Evolutionary conservation across 64 coral and sea anemone genomes (phyloP), one percentile per base, ranked within the genome.

Genomic region (Hydrozoanthus tunicans): DNA sequence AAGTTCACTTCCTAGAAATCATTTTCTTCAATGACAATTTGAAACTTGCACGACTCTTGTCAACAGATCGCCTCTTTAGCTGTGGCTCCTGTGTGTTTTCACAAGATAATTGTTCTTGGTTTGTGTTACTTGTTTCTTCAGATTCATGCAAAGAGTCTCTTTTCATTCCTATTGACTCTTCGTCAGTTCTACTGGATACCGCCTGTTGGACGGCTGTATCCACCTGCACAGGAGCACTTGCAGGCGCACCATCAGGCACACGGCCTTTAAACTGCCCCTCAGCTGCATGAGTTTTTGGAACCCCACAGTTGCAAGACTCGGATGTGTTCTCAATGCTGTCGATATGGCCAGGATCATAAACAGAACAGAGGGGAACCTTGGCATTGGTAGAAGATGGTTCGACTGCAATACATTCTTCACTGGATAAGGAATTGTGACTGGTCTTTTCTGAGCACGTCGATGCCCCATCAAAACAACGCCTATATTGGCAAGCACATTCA

Each of bases 231-330:
- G 20, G 20, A 20, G 20, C 20, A 20, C 20, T 20, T 59, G 83
- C 83, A 15, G 83, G 83, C 5, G 83, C 83, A 73, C 83, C 83
- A 86, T 86, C 83, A 17, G 83, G 83, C 6, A 86, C 83, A 53
- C 83, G 83, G 54, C 83, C 67, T 55, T 86, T 56, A 73, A 86
- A 73, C 9, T 51, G 65, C 64, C 67, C 26, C 15, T 15, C 53
- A 69, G 12, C 27, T 65, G 63, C 81, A 72, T 86, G 14, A 54
- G 59, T 71, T 27, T 73, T 56, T 9, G 56, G 8, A 10, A 69
- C 67, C 67, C 68, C 67, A 86, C 83, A 86, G 11, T 58, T 86
- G n/a, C 83, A 86, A 56, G 58, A 59, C 6, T 59, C 64, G 73
- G 83, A 59, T 58, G 83, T 27, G 13, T 83, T 6, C 24, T 66